Conservation (phyloP, 1,140 invertebrate species). For the Plutomurus gul region DNA sequence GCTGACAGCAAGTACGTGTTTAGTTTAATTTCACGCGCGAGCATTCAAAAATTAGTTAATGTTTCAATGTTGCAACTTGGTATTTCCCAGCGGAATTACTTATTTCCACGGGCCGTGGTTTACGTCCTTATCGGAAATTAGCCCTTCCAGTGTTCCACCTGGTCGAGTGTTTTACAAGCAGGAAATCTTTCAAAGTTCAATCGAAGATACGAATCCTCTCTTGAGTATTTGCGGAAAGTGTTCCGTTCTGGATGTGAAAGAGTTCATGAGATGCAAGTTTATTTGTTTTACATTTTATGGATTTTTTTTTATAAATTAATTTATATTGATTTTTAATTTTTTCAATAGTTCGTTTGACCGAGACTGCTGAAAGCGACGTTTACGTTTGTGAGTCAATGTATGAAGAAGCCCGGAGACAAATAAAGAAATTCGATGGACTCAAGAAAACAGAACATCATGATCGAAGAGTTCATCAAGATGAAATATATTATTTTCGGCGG, state of each 20-base stretch:
- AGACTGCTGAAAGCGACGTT: slow-evolving; percentile 89
- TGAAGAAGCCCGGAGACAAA: slow-evolving; percentile 81
- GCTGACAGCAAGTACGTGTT: slow-evolving; percentile 81
- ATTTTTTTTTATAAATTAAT: background rate
- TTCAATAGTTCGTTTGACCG: slow-evolving; percentile 86
- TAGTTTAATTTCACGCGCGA: no score
- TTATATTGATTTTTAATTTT: slow-evolving; percentile 31
- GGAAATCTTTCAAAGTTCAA: slow-evolving; percentile 90
- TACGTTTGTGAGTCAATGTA: slow-evolving; percentile 93
- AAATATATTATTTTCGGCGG: slow-evolving; percentile 86
- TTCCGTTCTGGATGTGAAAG: slow-evolving; percentile 84
- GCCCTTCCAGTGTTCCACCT: slow-evolving; percentile 64
- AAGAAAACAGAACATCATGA: slow-evolving; percentile 82
- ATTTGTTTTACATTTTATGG: no score
- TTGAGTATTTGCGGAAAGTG: slow-evolving; percentile 90
- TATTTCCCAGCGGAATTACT: slow-evolving; percentile 80
- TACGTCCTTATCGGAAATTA: slow-evolving; percentile 83
- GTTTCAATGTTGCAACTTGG: background rate
- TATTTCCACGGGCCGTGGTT: slow-evolving; percentile 94
- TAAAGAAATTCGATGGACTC: slow-evolving; percentile 70
- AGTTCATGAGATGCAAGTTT: slow-evolving; percentile 81
- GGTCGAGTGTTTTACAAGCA: slow-evolving; percentile 86
- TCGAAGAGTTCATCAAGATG: slow-evolving; percentile 81
- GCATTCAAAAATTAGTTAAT: background rate
- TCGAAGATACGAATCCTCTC: slow-evolving; percentile 88